A percentile compares a stretch with the other conserved stretches of the same genome.
Evolutionary conservation across 2,888 invertebrate species (phyloP).

Genomic region (Lamellibrachia columna): DNA sequence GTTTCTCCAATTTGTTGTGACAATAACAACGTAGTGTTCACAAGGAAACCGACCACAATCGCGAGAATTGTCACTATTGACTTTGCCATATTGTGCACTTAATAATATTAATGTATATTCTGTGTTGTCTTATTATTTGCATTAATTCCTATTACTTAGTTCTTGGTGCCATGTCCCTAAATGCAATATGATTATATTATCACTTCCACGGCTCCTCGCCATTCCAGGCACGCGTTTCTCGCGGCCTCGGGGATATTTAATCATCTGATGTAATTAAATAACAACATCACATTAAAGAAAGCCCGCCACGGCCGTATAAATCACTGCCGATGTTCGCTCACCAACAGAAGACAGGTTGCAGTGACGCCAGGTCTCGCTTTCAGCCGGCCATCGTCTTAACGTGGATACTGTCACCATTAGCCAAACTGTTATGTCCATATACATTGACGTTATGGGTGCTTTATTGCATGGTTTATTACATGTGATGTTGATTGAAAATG

Average conservation of each 20-base stretch:
- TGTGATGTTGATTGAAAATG: too few relatives aligned
- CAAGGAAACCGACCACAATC: background rate
- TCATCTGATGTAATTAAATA: constrained; percentile 11
- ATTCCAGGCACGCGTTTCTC: background rate
- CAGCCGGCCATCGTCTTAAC: background rate
- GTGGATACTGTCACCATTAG: background rate
- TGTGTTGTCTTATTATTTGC: background rate
- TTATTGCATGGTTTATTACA: too few relatives aligned
- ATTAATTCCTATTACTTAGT: background rate
- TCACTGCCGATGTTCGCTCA: background rate
- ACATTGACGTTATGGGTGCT: too few relatives aligned
- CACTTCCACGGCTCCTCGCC: background rate
- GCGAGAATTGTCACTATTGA: background rate
- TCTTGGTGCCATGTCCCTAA: background rate
- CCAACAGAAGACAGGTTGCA: background rate
- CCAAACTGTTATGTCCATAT: background rate
- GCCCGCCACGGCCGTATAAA: background rate
- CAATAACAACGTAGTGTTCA: background rate
- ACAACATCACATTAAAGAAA: background rate
- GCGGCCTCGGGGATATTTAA: background rate
- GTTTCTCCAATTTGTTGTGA: background rate
- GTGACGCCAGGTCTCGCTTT: background rate
- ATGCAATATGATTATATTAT: background rate
- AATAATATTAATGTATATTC: background rate
- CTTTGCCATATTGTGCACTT: background rate